phyloP scores from a whole-genome alignment of 2,797 vertebrate genomes.

The Hemibagrus guttatus region DNA sequence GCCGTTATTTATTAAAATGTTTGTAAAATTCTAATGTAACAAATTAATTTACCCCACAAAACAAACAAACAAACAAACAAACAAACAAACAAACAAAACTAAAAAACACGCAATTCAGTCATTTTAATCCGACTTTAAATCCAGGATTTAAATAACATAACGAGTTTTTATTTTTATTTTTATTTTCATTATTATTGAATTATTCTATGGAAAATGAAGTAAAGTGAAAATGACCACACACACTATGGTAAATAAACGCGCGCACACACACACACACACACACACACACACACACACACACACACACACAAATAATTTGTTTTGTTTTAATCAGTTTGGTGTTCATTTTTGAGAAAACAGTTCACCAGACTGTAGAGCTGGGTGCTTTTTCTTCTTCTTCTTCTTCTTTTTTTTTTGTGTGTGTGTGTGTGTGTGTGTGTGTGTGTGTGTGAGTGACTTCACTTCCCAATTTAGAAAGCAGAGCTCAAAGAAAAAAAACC shows the following conservation, averaged over 20 bases:
- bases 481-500: slow-evolving; percentile 59
- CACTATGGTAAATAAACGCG: background rate
- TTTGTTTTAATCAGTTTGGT: background rate
- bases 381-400: slow-evolving; percentile 32
- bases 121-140: too few species aligned
- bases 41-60: too few species aligned
- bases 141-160: too few species aligned
- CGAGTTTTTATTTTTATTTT: too few species aligned
- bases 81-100: too few species aligned
- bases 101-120: too few species aligned
- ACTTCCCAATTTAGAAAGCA: slow-evolving; percentile 82
- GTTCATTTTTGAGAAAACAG: background rate
- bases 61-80: too few species aligned
- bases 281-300: background rate
- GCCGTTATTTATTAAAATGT: too few species aligned
- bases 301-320: background rate
- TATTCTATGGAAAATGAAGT: too few species aligned
- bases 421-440: slow-evolving; percentile 29
- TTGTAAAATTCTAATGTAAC: too few species aligned
- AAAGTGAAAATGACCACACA: background rate
- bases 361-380: background rate
- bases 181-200: too few species aligned
- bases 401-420: background rate
- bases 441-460: slow-evolving; percentile 74
- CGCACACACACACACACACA: background rate